Conservation (phyloP, 2,797 vertebrate species). For the Amphiprion clarkii region DNA sequence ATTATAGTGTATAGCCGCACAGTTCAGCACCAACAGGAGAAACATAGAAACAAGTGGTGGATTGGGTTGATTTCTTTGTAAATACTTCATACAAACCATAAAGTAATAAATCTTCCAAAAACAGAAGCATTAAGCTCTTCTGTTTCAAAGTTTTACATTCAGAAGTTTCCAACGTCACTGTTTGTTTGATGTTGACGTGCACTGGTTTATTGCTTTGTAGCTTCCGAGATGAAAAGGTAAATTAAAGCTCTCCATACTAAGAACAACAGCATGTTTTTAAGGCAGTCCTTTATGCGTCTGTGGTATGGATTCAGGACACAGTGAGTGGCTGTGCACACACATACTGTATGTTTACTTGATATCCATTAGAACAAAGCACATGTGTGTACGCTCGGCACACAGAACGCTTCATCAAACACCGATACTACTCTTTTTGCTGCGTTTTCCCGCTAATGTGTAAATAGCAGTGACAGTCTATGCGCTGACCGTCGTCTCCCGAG, state of each 20-base stretch:
- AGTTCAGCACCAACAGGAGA: neutral
- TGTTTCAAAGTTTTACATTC: neutral
- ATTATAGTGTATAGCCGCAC: too few species aligned
- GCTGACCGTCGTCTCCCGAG: constrained; percentile 35
- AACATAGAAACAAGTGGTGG: neutral
- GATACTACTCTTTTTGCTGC: constrained; percentile 21
- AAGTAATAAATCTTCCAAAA: neutral
- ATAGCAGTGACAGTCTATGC: constrained; percentile 44
- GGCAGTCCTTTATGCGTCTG: neutral
- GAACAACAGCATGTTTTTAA: neutral
- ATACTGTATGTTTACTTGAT: constrained; percentile 26
- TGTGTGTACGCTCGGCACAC: constrained; percentile 31
- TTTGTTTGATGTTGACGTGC: neutral
- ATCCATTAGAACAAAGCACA: constrained; percentile 11
- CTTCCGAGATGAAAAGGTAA: neutral
- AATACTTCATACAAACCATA: neutral
- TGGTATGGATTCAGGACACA: neutral
- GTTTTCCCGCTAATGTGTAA: constrained; percentile 42
- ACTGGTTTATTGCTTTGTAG: neutral
- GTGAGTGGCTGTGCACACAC: constrained; percentile 15
- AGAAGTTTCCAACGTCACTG: neutral
- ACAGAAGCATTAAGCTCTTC: neutral
- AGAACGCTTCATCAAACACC: constrained; percentile 46
- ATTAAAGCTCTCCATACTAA: neutral
- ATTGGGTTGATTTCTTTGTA: neutral